phyloP scores from a whole-genome alignment of 2,113 vertebrate species.

The Tricholaema leucomelas region DNA sequence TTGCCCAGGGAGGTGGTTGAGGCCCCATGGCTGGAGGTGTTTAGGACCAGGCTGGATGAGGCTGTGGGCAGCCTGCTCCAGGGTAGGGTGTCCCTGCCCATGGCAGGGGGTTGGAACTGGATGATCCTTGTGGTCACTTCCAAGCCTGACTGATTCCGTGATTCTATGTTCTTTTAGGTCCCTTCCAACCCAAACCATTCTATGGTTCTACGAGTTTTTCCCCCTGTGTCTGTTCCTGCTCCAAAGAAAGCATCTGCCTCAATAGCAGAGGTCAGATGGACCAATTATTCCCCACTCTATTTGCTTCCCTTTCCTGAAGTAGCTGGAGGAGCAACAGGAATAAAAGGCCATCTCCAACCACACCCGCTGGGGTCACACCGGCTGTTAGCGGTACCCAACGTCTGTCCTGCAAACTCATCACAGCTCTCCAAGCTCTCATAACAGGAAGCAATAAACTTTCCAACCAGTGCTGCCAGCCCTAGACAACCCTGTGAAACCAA shows the following conservation, averaged over 20 bases:
- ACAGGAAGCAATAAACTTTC: constrained; percentile 66
- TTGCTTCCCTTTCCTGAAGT: constrained; percentile 64
- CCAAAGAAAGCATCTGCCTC: constrained; percentile 60
- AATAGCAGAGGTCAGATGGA: background rate
- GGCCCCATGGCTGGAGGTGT: too few relatives aligned
- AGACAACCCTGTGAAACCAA: background rate
- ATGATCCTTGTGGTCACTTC: too few relatives aligned
- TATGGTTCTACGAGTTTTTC: background rate
- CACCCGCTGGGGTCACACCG: background rate
- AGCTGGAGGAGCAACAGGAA: background rate
- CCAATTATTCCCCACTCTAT: constrained; percentile 24
- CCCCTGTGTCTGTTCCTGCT: constrained; percentile 4
- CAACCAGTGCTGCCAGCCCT: background rate
- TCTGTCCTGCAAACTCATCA: background rate
- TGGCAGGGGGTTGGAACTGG: too few relatives aligned
- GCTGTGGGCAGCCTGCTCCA: too few relatives aligned
- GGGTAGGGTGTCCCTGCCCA: too few relatives aligned
- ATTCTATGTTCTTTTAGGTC: too few relatives aligned
- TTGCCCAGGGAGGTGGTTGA: too few relatives aligned
- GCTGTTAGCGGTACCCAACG: rapidly evolving
- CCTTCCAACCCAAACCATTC: too few relatives aligned
- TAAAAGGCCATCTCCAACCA: background rate
- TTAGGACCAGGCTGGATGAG: too few relatives aligned
- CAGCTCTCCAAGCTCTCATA: constrained; percentile 11
- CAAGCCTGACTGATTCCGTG: too few relatives aligned